phyloP scores from a whole-genome alignment of 1,140 invertebrate species.

The Drosophila eugracilis region DNA sequence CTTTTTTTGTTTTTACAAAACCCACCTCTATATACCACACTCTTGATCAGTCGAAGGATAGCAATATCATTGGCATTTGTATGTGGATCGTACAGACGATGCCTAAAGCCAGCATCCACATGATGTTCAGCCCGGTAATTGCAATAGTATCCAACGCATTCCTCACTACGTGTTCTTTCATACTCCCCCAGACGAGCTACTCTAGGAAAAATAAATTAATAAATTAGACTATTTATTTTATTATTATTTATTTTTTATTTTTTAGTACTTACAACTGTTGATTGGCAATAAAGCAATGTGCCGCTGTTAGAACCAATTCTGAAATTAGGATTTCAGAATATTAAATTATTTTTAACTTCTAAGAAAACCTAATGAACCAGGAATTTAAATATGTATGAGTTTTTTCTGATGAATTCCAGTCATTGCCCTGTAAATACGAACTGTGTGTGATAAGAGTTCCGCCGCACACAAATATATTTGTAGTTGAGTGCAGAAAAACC shows the following conservation, averaged over 20 bases:
- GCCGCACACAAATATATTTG: neutral
- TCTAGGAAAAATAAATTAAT: too few species aligned
- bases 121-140: neutral
- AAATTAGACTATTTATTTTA: neutral
- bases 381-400: too few species aligned
- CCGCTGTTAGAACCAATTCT: slow-evolving; percentile 14
- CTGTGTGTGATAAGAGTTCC: slow-evolving; percentile 4
- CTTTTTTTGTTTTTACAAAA: neutral
- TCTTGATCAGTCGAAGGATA: neutral
- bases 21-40: slow-evolving; percentile 10
- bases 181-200: slow-evolving; percentile 17
- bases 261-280: neutral
- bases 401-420: too few species aligned
- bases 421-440: neutral
- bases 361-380: too few species aligned
- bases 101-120: slow-evolving; percentile 1
- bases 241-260: neutral
- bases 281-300: slow-evolving; percentile 14
- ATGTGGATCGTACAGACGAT: neutral
- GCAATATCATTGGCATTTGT: slow-evolving; percentile 15
- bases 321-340: neutral
- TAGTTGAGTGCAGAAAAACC: slow-evolving; percentile 3
- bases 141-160: neutral
- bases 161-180: slow-evolving; percentile 2
- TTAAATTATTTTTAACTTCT: too few species aligned